Percentiles rank a stretch among this genome's conserved stretches.
Evolutionary conservation across 1,140 invertebrate genomes (phyloP).

Genomic region (Aphaenogaster floridana): DNA sequence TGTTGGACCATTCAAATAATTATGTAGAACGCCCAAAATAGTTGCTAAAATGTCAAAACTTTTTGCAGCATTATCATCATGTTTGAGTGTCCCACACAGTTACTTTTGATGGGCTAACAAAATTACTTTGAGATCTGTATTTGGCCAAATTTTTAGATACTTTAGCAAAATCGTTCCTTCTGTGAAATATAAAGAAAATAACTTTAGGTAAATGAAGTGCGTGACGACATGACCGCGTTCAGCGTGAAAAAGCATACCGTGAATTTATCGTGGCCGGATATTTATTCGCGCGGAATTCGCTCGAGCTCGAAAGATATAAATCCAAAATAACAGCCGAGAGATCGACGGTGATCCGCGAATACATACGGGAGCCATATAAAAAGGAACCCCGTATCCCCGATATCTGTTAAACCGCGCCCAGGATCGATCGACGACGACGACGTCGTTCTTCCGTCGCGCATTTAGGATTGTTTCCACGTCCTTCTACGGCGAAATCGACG

Average conservation of each 20-base stretch:
- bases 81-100: too few species aligned
- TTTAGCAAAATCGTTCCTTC: too few species aligned
- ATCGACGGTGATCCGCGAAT: constrained; percentile 24
- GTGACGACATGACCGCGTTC: not conserved
- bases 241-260: not conserved
- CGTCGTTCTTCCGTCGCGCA: not conserved
- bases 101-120: too few species aligned
- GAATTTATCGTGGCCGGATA: not conserved
- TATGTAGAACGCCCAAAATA: too few species aligned
- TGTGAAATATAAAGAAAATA: constrained; percentile 12
- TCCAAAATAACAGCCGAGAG: constrained; percentile 20
- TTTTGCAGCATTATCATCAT: too few species aligned
- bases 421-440: constrained; percentile 20
- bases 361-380: not conserved
- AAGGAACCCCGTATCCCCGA: constrained; percentile 5
- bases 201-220: not conserved
- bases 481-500: constrained; percentile 3
- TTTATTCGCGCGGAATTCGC: constrained; percentile 12
- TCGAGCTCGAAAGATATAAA: not conserved
- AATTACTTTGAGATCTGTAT: too few species aligned
- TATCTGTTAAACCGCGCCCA: not conserved
- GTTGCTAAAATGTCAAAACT: too few species aligned
- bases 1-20: too few species aligned
- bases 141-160: too few species aligned
- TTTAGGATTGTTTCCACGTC: constrained; percentile 42